A percentile compares a stretch with the other conserved stretches of the same genome.
Evolutionary conservation across 2,888 invertebrate species (phyloP).

Genomic region (Megalurothrips usitatus): DNA sequence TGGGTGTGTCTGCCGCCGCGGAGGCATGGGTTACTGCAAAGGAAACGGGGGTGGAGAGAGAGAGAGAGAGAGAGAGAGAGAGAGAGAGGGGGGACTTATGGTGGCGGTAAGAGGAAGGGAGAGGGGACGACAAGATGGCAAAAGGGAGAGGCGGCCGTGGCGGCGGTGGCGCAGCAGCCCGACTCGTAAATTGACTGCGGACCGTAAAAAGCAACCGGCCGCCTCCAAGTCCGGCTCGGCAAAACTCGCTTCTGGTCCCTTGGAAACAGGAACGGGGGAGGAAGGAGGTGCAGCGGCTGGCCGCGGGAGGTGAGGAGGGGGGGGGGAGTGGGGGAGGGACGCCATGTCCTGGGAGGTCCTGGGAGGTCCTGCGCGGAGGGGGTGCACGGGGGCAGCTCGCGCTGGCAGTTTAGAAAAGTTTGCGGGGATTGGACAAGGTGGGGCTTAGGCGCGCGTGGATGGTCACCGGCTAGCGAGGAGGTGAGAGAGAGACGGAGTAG

Average conservation of each 20-base stretch:
- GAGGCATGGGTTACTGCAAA: background rate
- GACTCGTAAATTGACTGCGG: constrained; percentile 22
- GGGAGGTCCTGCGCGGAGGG: no score
- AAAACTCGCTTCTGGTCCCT: no score
- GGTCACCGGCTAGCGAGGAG: background rate
- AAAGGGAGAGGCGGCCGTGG: background rate
- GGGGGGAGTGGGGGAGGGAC: background rate
- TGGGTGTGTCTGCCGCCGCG: no score
- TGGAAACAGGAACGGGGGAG: background rate
- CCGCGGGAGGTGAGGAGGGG: background rate
- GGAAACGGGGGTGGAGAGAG: background rate
- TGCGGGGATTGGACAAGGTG: background rate
- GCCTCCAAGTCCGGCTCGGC: background rate
- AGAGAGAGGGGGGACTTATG: background rate
- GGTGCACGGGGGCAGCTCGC: background rate
- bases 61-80: background rate
- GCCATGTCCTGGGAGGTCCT: no score
- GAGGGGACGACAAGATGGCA: background rate
- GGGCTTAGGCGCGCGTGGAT: background rate
- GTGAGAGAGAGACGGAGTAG: no score
- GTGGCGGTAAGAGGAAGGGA: background rate
- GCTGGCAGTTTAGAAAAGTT: background rate
- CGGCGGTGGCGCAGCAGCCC: background rate
- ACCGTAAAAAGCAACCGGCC: constrained; percentile 25
- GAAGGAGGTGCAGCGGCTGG: background rate